These are phyloP conservation scores for Polymixis lichenea DNA, from an alignment of 2,888 invertebrate species.

Conservation along the genomic window DNA sequence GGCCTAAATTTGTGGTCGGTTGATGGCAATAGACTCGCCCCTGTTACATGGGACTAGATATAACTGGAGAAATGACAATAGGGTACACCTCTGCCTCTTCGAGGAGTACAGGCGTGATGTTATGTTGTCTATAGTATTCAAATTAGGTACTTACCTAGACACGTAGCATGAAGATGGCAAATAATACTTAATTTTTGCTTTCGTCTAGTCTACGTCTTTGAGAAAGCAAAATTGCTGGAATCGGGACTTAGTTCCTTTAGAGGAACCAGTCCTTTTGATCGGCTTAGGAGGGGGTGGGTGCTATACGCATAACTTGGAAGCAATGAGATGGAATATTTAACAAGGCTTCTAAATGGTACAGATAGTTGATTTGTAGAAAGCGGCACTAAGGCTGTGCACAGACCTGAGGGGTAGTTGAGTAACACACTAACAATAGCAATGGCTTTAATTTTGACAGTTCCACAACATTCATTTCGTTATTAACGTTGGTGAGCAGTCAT, in stretches of 20 bases:
- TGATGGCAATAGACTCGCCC: no score
- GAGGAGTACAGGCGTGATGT: background rate
- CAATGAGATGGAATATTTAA: background rate
- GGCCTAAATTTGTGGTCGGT: no score
- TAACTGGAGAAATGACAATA: background rate
- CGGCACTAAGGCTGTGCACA: background rate
- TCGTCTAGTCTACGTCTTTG: background rate
- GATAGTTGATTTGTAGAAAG: background rate
- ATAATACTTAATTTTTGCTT: conserved; percentile 1
- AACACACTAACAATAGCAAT: no score
- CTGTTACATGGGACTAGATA: no score
- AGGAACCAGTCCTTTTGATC: conserved; percentile 4
- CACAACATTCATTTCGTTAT: no score
- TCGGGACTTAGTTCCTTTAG: background rate
- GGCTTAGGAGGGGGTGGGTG: background rate
- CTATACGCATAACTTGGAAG: conserved; percentile 2
- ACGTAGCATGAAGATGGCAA: no score
- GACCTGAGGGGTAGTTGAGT: background rate
- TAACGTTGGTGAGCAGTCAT: no score
- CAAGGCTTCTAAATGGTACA: background rate
- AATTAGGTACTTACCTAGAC: no score
- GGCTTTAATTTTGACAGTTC: no score
- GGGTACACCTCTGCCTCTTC: background rate
- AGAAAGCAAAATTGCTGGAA: background rate
- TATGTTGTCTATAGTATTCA: no score